Evolutionary conservation across 2,888 invertebrate species (phyloP).

Genomic region (Euclidia mi): DNA sequence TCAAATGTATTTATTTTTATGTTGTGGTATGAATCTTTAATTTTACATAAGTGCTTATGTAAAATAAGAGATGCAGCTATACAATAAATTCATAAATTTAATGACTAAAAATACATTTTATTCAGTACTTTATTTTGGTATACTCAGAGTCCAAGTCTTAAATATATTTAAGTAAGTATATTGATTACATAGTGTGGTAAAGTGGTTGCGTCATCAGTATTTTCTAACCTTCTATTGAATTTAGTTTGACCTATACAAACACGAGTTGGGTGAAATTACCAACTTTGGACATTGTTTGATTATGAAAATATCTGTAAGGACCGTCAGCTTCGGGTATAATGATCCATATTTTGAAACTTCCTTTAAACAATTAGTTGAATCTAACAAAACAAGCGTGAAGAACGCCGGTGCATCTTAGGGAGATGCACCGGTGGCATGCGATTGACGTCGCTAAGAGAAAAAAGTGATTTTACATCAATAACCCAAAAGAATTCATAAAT

Average conservation of each 20-base stretch:
- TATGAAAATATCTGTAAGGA: conserved; percentile 24
- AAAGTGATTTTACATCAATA: conserved; percentile 73
- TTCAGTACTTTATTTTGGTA: too few species aligned
- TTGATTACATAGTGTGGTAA: conserved; percentile 10
- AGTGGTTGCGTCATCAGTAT: conserved; percentile 30
- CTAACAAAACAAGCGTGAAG: conserved; percentile 18
- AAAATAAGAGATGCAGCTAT: too few species aligned
- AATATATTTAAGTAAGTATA: too few species aligned
- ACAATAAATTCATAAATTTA: too few species aligned
- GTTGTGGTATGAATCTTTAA: too few species aligned
- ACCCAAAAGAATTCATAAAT: conserved; percentile 81
- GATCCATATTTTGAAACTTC: conserved; percentile 5
- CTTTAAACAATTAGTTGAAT: conserved; percentile 17
- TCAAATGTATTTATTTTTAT: too few species aligned
- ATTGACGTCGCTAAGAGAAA: conserved; percentile 65
- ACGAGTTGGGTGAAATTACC: conserved; percentile 30
- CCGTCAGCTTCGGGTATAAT: conserved; percentile 8
- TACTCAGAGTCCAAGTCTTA: too few species aligned
- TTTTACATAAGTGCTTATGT: too few species aligned
- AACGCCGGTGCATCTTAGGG: conserved; percentile 32
- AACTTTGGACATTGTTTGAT: conserved; percentile 32
- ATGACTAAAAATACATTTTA: too few species aligned
- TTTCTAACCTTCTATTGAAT: conserved; percentile 34
- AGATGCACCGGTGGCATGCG: too few species aligned
- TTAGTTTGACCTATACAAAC: conserved; percentile 46